Evolutionary conservation across 2,113 vertebrate genomes (phyloP).

Genomic region (Mormyrus iriodes): DNA sequence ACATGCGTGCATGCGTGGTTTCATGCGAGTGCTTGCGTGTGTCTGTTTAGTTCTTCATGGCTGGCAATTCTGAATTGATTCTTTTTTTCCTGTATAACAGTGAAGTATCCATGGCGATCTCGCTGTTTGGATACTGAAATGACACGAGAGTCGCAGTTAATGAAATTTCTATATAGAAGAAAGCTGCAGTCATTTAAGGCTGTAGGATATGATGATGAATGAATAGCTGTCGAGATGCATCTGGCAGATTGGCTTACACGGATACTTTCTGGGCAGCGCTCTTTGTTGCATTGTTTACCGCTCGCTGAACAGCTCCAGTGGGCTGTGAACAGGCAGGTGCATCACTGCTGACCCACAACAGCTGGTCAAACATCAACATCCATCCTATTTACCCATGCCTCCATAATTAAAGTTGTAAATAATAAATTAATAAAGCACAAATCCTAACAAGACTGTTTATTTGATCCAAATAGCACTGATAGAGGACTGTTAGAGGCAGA

Average conservation of each 20-base stretch:
- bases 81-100: too few species aligned
- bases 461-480: not conserved
- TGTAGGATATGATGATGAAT: conserved; percentile 15
- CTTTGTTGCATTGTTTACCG: not conserved
- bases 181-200: not conserved
- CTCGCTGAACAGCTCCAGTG: not conserved
- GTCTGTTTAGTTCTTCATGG: not conserved
- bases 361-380: not conserved
- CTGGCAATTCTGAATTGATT: not conserved
- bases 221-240: conserved; percentile 20
- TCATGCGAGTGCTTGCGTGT: not conserved
- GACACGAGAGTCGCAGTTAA: not conserved
- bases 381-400: not conserved
- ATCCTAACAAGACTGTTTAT: not conserved
- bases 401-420: not conserved
- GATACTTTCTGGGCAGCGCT: not conserved
- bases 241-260: conserved; percentile 20
- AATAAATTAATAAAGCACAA: not conserved
- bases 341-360: not conserved
- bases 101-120: not conserved
- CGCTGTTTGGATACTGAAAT: not conserved
- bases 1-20: not conserved
- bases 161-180: not conserved
- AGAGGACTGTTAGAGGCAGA: not conserved
- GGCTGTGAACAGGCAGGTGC: not conserved